Conservation (phyloP, 2,888 invertebrate genomes). For the Penaeus monodon region DNA sequence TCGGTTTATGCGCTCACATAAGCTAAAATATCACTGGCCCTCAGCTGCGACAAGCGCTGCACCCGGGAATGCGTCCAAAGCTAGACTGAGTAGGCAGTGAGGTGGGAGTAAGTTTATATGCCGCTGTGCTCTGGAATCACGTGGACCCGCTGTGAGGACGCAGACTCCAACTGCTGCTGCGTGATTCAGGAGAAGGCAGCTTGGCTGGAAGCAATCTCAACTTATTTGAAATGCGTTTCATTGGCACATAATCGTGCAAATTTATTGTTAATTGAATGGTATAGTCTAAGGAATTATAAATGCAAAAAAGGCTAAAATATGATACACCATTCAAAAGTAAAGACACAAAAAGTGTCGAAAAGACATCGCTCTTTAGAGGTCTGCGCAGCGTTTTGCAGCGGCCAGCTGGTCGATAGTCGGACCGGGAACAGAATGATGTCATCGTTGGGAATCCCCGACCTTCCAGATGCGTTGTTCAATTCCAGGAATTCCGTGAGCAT, state of each 20-base stretch:
- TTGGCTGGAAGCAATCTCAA: not conserved
- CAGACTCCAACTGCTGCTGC: constrained; percentile 33
- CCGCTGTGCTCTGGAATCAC: constrained; percentile 46
- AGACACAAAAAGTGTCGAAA: not conserved
- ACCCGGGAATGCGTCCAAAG: constrained; percentile 3
- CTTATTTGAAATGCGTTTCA: not conserved
- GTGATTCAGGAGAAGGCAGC: not conserved
- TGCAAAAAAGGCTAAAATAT: no score
- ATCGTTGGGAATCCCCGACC: constrained; percentile 56
- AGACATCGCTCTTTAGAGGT: not conserved
- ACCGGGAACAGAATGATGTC: constrained; percentile 57
- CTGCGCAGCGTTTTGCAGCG: constrained; percentile 15
- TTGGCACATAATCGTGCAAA: not conserved
- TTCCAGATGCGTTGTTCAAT: constrained; percentile 42
- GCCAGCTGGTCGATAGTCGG: constrained; percentile 24
- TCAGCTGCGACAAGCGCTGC: not conserved
- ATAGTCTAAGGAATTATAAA: no score
- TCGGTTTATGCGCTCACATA: constrained; percentile 23
- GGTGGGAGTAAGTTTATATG: constrained; percentile 52
- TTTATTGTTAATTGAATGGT: no score
- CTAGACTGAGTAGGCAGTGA: constrained; percentile 40
- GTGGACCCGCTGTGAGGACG: constrained; percentile 35
- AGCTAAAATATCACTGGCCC: constrained; percentile 19
- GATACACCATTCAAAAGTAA: not conserved
- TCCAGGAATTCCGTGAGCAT: constrained; percentile 39